Conservation (phyloP, 2,113 vertebrate species). For the Cryptomyrus ogoouensis region DNA sequence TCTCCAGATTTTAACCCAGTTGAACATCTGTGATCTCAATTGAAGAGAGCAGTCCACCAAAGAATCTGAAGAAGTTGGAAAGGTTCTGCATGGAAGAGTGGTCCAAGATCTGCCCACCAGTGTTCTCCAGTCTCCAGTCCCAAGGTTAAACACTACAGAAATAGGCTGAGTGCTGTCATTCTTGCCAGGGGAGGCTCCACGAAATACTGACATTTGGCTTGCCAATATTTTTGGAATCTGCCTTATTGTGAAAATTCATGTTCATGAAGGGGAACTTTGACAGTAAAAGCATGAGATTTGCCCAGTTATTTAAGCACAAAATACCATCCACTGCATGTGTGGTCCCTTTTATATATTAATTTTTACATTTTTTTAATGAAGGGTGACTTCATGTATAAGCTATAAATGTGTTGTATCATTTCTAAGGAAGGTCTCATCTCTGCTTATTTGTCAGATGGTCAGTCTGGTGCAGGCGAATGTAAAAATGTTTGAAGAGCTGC, state of each 20-base stretch:
- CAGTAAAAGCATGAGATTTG: background rate
- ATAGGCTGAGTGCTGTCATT: too few species aligned
- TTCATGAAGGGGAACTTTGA: background rate
- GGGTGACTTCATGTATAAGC: background rate
- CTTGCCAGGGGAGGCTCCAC: too few species aligned
- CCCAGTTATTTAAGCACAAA: background rate
- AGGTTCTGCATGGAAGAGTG: too few species aligned
- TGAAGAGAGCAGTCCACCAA: too few species aligned
- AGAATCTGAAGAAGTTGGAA: too few species aligned
- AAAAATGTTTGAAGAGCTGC: slow-evolving; percentile 45
- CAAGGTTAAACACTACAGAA: too few species aligned
- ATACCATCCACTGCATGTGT: background rate
- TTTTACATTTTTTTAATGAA: background rate
- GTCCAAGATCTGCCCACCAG: too few species aligned
- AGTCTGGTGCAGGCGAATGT: slow-evolving; percentile 38
- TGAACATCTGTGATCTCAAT: too few species aligned
- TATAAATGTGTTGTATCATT: background rate
- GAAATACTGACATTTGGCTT: too few species aligned
- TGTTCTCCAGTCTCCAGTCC: too few species aligned
- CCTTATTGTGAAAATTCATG: background rate
- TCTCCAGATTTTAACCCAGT: too few species aligned
- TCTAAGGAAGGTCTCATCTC: background rate
- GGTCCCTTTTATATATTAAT: background rate
- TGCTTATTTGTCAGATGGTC: slow-evolving; percentile 27
- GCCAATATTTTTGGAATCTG: too few species aligned